phyloP scores from a whole-genome alignment of 2,888 invertebrate species.

The Sipha maydis region DNA sequence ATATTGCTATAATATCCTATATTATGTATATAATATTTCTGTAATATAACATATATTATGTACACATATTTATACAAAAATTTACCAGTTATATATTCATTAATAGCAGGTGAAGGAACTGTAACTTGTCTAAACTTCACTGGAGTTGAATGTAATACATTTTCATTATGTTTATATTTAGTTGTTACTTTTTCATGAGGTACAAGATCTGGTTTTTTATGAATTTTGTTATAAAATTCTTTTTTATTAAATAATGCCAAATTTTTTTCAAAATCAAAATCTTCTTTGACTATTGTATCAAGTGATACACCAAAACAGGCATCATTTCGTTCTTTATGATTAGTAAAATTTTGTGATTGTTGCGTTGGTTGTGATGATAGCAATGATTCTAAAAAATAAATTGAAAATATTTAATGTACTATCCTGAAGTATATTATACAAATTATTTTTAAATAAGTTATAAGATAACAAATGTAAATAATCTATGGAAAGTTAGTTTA shows the following conservation, averaged over 20 bases:
- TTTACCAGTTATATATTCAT: conserved; percentile 76
- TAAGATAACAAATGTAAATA: too few relatives aligned
- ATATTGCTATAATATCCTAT: too few relatives aligned
- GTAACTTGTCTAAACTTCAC: conserved; percentile 76
- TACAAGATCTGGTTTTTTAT: conserved; percentile 71
- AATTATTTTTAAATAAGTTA: too few relatives aligned
- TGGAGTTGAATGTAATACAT: conserved; percentile 76
- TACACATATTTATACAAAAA: not conserved
- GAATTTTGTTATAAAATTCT: conserved; percentile 59
- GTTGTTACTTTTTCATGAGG: conserved; percentile 69
- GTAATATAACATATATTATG: too few relatives aligned
- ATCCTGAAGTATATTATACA: not conserved
- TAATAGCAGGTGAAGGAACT: conserved; percentile 74
- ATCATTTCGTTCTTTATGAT: conserved; percentile 73
- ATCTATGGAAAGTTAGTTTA: too few relatives aligned
- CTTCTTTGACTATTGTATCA: conserved; percentile 75
- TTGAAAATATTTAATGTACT: not conserved
- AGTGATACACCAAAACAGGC: conserved; percentile 81
- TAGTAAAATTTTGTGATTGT: conserved; percentile 64
- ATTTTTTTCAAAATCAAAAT: conserved; percentile 96
- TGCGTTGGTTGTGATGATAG: conserved; percentile 55
- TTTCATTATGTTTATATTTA: conserved; percentile 86
- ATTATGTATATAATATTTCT: too few relatives aligned
- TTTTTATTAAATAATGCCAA: conserved; percentile 89
- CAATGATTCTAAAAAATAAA: conserved; percentile 64